These are phyloP conservation scores for Coregonus suidteri DNA, from an alignment of 2,797 vertebrate genomes.

Conservation along the genomic window DNA sequence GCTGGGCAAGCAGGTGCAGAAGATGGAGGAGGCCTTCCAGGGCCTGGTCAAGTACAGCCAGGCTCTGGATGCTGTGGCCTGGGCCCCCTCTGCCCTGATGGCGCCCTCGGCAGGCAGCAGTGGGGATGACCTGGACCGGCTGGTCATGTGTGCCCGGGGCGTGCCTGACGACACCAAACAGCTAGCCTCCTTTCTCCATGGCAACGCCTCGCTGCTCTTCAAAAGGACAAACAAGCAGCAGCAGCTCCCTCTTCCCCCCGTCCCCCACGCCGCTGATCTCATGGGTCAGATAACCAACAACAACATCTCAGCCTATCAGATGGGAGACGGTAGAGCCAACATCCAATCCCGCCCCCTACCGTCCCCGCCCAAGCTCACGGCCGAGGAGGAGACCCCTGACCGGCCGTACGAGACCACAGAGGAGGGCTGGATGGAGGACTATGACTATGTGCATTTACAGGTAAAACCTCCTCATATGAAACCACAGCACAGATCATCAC, in stretches of 20 bases:
- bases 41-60: conserved; percentile 84
- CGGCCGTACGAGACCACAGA: conserved; percentile 90
- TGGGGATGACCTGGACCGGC: conserved; percentile 87
- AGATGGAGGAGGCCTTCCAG: conserved; percentile 98
- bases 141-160: conserved; percentile 89
- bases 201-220: conserved; percentile 94
- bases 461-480: conserved; percentile 26
- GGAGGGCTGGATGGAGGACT: conserved; percentile 98
- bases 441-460: conserved; percentile 84
- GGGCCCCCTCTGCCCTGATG: conserved; percentile 76
- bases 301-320: conserved; percentile 70
- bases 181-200: conserved; percentile 94
- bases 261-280: conserved; percentile 67
- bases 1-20: conserved; percentile 90
- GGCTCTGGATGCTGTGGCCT: conserved; percentile 82
- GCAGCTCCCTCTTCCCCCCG: conserved; percentile 74
- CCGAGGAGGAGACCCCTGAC: conserved; percentile 84
- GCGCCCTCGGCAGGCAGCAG: conserved; percentile 66
- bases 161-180: conserved; percentile 95
- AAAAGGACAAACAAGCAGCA: conserved; percentile 84
- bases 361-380: conserved; percentile 90
- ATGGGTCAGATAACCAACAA: conserved; percentile 59
- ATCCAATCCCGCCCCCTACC: conserved; percentile 95
- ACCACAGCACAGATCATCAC: neutral
- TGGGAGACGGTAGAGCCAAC: conserved; percentile 81